These are phyloP conservation scores for Petrocephalus sullivani DNA, from an alignment of 2,797 vertebrate species.

Conservation along the genomic window DNA sequence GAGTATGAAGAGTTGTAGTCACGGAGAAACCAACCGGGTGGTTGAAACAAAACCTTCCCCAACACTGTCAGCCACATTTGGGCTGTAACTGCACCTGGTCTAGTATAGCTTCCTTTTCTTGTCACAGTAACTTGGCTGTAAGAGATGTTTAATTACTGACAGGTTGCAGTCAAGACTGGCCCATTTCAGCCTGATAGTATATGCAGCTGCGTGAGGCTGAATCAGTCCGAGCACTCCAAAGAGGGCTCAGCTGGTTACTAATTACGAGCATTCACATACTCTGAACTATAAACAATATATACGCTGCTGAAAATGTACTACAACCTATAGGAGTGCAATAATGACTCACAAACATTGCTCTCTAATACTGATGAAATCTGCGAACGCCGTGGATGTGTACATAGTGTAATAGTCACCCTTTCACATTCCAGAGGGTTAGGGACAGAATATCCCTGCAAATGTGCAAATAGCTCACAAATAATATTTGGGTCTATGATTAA, in stretches of 20 bases:
- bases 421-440: background rate
- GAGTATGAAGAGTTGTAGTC: too few species aligned
- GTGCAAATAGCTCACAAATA: background rate
- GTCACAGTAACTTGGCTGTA: background rate
- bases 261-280: background rate
- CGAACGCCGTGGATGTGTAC: background rate
- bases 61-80: background rate
- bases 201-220: background rate
- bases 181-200: background rate
- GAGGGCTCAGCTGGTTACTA: background rate
- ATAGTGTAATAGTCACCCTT: background rate
- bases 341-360: background rate
- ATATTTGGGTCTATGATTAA: background rate
- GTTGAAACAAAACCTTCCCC: too few species aligned
- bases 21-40: too few species aligned
- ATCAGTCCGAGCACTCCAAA: background rate
- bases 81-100: background rate
- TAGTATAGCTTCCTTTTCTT: background rate
- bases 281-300: background rate
- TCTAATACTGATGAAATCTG: background rate
- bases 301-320: background rate
- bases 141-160: background rate
- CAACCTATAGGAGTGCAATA: background rate
- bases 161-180: background rate
- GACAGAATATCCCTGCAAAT: background rate